A percentile compares a stretch with the other conserved stretches of the same genome.
phyloP scores from a whole-genome alignment of 1,140 invertebrate species.

The Geopemphigus sp. region DNA sequence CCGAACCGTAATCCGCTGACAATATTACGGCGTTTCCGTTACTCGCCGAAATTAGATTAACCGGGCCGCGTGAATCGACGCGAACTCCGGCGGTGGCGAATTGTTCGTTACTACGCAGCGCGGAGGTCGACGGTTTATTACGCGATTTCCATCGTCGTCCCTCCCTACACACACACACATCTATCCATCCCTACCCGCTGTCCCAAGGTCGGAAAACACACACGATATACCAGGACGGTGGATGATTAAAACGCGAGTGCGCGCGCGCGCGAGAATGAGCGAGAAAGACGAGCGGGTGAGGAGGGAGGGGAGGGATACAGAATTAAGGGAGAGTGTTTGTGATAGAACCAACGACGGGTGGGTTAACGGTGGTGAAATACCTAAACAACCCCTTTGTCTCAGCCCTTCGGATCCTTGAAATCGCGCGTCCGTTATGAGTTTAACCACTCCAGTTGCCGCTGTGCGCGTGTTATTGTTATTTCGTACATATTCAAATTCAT shows the following conservation, averaged over 20 bases:
- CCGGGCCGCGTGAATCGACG: not conserved
- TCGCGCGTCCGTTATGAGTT: too few relatives aligned
- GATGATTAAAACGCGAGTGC: too few relatives aligned
- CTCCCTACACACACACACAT: too few relatives aligned
- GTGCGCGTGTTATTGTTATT: not conserved
- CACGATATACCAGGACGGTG: too few relatives aligned
- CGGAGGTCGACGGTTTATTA: not conserved
- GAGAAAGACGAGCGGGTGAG: too few relatives aligned
- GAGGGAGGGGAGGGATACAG: not conserved
- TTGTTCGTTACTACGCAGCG: not conserved
- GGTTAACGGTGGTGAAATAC: not conserved
- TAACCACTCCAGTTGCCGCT: too few relatives aligned
- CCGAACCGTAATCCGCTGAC: constrained; percentile 10
- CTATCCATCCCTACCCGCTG: too few relatives aligned
- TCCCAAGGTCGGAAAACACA: too few relatives aligned
- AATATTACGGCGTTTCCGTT: not conserved
- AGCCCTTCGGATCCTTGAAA: too few relatives aligned
- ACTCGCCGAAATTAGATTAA: constrained; percentile 15
- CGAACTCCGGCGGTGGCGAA: not conserved
- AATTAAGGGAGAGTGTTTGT: not conserved
- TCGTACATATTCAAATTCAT: not conserved
- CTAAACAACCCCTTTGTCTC: too few relatives aligned
- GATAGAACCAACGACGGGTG: not conserved
- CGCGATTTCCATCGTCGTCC: not conserved
- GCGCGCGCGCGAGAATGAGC: too few relatives aligned